Conservation (phyloP, 2,888 invertebrate species). For the Drosophila hawaiiensis region DNA sequence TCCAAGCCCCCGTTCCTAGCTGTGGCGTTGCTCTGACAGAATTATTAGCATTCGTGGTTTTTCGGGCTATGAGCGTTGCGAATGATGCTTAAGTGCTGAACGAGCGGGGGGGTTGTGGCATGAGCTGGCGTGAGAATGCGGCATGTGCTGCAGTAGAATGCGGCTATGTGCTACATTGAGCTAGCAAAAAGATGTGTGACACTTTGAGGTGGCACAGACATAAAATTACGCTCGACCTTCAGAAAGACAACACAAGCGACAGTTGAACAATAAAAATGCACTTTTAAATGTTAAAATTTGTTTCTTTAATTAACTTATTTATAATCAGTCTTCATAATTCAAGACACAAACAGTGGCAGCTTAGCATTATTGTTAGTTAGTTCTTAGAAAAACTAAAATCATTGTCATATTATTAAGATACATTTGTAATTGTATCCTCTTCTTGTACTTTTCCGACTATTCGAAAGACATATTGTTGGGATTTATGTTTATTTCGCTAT, state of each 20-base stretch:
- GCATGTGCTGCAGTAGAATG: constrained; percentile 38
- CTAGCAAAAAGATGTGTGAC: constrained; percentile 28
- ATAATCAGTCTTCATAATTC: background rate
- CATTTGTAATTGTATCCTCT: background rate
- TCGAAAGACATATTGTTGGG: constrained; percentile 18
- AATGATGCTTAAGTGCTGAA: constrained; percentile 11
- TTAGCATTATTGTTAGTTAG: background rate
- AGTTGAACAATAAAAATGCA: background rate
- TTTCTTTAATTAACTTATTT: background rate
- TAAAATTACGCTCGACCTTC: background rate
- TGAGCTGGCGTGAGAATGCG: constrained; percentile 44
- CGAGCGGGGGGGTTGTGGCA: background rate
- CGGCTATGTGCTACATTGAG: constrained; percentile 14
- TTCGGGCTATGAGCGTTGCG: constrained; percentile 36
- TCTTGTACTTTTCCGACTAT: background rate
- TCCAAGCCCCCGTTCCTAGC: background rate
- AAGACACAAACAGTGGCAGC: background rate
- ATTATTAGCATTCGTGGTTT: constrained; percentile 80
- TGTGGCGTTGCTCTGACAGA: constrained; percentile 69
- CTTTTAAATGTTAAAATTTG: background rate
- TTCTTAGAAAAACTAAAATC: background rate
- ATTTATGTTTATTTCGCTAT: constrained; percentile 53
- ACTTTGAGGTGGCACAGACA: constrained; percentile 10
- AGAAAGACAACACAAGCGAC: background rate
- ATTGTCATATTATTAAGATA: background rate